Conservation (phyloP, 2,113 vertebrate species). For the Oryzias melastigma region DNA sequence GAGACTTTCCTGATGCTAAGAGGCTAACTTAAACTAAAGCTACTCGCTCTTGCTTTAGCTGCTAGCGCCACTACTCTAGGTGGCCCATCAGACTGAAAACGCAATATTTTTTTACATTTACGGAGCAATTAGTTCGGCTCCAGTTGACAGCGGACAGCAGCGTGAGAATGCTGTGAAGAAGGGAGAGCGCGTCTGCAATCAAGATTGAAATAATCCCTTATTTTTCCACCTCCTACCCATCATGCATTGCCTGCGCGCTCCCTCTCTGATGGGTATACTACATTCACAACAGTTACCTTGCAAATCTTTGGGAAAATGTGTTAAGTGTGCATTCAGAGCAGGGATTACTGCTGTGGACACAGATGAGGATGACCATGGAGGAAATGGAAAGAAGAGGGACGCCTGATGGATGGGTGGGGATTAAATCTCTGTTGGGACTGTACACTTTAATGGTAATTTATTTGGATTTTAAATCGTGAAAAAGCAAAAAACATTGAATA, state of each 20-base stretch:
- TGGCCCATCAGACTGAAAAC: slow-evolving; percentile 54
- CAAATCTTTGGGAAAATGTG: slow-evolving; percentile 75
- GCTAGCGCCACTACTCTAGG: slow-evolving; percentile 45
- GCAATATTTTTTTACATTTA: slow-evolving; percentile 65
- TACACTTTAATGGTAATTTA: slow-evolving; percentile 45
- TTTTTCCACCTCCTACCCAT: slow-evolving; percentile 28
- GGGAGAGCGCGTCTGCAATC: slow-evolving; percentile 43
- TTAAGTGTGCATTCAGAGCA: slow-evolving; percentile 71
- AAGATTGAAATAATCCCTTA: slow-evolving; percentile 44
- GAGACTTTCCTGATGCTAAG: slow-evolving; percentile 53
- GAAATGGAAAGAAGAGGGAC: slow-evolving; percentile 22
- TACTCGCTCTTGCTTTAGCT: slow-evolving; percentile 56
- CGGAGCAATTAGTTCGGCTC: slow-evolving; percentile 49
- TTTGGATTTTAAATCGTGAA: slow-evolving; percentile 46
- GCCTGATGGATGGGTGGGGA: slow-evolving; percentile 7
- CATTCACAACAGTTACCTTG: slow-evolving; percentile 73
- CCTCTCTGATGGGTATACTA: slow-evolving; percentile 40
- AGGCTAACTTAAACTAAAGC: slow-evolving; percentile 54
- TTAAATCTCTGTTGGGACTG: slow-evolving; percentile 37
- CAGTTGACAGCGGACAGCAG: slow-evolving; percentile 40
- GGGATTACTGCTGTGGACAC: slow-evolving; percentile 63
- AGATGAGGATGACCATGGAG: slow-evolving; percentile 36
- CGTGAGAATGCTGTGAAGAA: slow-evolving; percentile 44
- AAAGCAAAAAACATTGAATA: neutral
- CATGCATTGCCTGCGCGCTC: slow-evolving; percentile 36